Percentiles rank a stretch among this genome's conserved stretches.
phyloP scores from a whole-genome alignment of 1,140 invertebrate species.

The Anagrus nilaparvatae region DNA sequence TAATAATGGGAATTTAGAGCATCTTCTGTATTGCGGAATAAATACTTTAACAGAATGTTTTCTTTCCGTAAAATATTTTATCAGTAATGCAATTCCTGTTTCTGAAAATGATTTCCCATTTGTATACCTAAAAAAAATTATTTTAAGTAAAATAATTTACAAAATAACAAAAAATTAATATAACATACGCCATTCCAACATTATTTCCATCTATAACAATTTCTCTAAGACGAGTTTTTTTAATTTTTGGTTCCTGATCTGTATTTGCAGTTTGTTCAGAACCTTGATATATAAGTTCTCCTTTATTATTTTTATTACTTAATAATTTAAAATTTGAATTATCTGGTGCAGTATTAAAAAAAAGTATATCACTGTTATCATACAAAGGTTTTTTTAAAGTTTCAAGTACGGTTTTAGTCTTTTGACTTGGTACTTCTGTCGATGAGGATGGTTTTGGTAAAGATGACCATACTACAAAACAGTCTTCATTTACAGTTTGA shows the following conservation, averaged over 20 bases:
- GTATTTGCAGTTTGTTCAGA: conserved; percentile 1
- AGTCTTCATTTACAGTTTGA: conserved; percentile 10
- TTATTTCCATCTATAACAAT: conserved; percentile 89
- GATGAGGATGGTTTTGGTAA: conserved; percentile 3
- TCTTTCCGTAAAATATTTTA: conserved; percentile 68
- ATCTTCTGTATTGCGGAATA: conserved; percentile 52
- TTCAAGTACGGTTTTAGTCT: too few species aligned
- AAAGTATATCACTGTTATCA: conserved; percentile 10
- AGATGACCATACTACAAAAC: conserved; percentile 13
- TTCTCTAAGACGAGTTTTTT: conserved; percentile 45
- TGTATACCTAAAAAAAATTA: conserved; percentile 59
- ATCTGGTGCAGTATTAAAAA: conserved; percentile 1
- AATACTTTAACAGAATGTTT: conserved; percentile 82
- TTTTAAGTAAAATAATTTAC: too few species aligned
- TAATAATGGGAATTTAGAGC: conserved; percentile 54
- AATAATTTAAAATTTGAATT: not conserved
- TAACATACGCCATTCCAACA: conserved; percentile 72
- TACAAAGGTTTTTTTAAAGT: too few species aligned
- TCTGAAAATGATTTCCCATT: conserved; percentile 67
- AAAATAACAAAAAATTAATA: not conserved
- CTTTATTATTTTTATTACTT: conserved; percentile 12
- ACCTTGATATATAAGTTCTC: conserved; percentile 8
- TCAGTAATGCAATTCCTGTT: conserved; percentile 68
- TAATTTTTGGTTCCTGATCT: not conserved
- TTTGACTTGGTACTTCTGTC: too few species aligned